phyloP scores from a whole-genome alignment of 2,797 vertebrate species.

The Carduelis carduelis region DNA sequence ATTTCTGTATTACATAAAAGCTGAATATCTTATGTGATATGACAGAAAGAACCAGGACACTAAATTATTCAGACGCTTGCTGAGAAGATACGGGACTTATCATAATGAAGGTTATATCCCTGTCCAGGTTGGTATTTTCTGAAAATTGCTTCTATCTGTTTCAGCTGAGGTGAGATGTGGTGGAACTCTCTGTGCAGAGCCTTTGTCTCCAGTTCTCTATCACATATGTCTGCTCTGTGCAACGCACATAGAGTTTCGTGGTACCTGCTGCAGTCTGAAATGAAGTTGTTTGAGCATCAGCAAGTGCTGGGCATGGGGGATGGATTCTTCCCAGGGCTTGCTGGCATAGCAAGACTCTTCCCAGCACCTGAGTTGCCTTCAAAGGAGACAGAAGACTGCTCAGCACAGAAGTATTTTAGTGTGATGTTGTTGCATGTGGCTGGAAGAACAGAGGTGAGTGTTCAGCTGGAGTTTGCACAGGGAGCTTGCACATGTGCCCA shows the following conservation, averaged over 20 bases:
- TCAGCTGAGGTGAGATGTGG: neutral
- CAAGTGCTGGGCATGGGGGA: neutral
- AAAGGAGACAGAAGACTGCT: neutral
- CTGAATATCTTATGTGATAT: conserved; percentile 7
- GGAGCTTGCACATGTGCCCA: neutral
- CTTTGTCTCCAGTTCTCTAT: neutral
- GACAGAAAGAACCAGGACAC: conserved; percentile 28
- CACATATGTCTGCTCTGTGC: neutral
- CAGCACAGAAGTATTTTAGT: neutral
- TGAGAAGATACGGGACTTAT: neutral
- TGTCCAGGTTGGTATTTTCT: neutral
- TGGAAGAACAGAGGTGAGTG: neutral
- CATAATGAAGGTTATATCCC: conserved; percentile 40
- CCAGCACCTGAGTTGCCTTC: neutral
- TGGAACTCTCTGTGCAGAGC: neutral
- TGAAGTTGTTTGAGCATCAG: neutral
- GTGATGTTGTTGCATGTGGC: fast-evolving
- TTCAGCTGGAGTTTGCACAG: neutral
- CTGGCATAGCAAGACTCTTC: neutral
- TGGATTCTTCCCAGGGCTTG: neutral
- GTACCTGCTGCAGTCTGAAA: neutral
- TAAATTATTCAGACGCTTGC: conserved; percentile 51
- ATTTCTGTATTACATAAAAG: neutral
- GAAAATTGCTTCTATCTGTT: neutral
- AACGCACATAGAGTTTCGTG: fast-evolving